These are phyloP conservation scores for Campylomormyrus numenius DNA, from an alignment of 2,113 vertebrate species.

Conservation along the genomic window DNA sequence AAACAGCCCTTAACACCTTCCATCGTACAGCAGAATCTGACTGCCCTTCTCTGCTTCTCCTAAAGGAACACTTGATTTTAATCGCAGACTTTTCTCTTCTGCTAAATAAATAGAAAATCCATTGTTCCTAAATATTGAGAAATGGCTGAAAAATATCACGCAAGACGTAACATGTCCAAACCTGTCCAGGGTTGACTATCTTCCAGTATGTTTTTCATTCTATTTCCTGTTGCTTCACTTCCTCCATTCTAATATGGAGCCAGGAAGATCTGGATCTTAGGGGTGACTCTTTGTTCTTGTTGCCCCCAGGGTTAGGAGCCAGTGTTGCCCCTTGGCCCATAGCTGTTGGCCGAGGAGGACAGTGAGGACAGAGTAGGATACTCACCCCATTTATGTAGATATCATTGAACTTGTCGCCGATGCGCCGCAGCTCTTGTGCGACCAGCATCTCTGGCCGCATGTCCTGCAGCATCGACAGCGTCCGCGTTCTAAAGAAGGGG, in stretches of 20 bases:
- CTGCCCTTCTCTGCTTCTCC: background rate
- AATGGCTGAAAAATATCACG: background rate
- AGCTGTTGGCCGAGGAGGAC: background rate
- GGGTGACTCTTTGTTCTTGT: background rate
- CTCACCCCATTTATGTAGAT: constrained; percentile 48
- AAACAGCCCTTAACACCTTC: background rate
- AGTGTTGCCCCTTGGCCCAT: background rate
- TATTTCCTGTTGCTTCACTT: background rate
- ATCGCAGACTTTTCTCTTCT: background rate
- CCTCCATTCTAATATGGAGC: background rate
- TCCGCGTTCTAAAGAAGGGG: constrained; percentile 37
- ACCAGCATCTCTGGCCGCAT: constrained; percentile 66
- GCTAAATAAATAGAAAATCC: background rate
- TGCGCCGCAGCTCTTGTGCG: constrained; percentile 74
- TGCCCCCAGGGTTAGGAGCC: background rate
- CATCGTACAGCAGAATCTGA: background rate
- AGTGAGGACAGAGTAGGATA: constrained; percentile 21
- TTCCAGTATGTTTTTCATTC: background rate
- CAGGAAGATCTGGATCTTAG: background rate
- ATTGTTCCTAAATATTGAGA: background rate
- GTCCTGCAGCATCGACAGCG: constrained; percentile 51
- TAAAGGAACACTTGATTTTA: background rate
- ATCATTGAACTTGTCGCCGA: constrained; percentile 80
- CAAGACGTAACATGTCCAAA: background rate
- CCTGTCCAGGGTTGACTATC: background rate